Conservation (phyloP, 1,140 invertebrate species). For the Homarus americanus region DNA sequence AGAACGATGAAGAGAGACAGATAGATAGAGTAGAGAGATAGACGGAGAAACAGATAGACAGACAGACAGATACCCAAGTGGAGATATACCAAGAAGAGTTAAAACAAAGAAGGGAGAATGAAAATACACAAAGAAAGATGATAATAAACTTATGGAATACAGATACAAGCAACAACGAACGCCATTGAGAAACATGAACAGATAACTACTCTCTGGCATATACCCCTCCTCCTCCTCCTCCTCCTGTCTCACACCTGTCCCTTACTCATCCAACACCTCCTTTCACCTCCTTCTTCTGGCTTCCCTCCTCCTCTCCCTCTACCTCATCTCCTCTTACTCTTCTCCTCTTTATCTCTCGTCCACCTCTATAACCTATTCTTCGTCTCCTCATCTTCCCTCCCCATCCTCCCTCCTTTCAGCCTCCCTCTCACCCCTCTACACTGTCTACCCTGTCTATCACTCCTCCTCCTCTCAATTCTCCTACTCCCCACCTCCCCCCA, state of each 20-base stretch:
- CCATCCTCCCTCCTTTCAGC: neutral
- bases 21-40: neutral
- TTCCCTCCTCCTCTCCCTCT: neutral
- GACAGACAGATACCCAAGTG: no score
- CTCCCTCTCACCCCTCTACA: neutral
- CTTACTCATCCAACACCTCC: neutral
- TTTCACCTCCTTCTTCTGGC: neutral
- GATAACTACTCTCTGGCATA: no score
- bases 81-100: no score
- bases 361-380: neutral
- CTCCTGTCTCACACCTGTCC: neutral
- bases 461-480: neutral
- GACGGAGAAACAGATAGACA: neutral
- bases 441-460: neutral
- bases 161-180: no score
- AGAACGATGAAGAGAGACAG: constrained; percentile 37
- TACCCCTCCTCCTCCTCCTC: no score
- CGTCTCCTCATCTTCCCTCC: neutral
- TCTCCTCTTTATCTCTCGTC: no score
- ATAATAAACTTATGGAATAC: no score
- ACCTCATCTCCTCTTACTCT: no score
- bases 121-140: no score
- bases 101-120: no score
- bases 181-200: no score
- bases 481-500: neutral